Evolutionary conservation across 1,140 invertebrate species (phyloP).

Genomic region (Stegodyphus dumicola): DNA sequence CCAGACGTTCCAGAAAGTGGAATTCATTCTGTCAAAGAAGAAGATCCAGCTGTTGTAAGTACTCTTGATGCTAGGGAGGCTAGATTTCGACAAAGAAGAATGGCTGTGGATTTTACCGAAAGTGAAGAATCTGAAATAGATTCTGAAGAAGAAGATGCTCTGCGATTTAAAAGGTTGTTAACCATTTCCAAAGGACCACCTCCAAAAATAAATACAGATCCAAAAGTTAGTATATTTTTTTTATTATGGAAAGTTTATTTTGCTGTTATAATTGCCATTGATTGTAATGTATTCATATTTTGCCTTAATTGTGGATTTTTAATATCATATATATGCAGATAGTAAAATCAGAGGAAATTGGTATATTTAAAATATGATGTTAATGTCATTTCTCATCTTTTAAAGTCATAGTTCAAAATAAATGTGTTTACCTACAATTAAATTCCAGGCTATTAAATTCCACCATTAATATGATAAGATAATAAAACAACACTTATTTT

Average conservation of each 20-base stretch:
- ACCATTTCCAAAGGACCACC: slow-evolving; percentile 59
- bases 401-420: too few relatives aligned
- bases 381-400: too few relatives aligned
- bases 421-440: too few relatives aligned
- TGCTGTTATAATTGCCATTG: too few relatives aligned
- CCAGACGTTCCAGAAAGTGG: not conserved
- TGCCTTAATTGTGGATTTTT: not conserved
- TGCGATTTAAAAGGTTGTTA: slow-evolving; percentile 15
- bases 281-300: not conserved
- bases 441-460: too few relatives aligned
- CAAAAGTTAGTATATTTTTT: slow-evolving; percentile 12
- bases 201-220: slow-evolving; percentile 51
- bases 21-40: not conserved
- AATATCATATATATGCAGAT: not conserved
- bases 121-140: slow-evolving; percentile 56
- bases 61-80: slow-evolving; percentile 38
- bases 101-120: not conserved
- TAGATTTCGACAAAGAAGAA: slow-evolving; percentile 22
- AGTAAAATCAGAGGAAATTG: too few relatives aligned
- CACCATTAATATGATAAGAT: too few relatives aligned
- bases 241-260: not conserved
- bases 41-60: slow-evolving; percentile 12
- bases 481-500: too few relatives aligned
- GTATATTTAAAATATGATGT: too few relatives aligned
- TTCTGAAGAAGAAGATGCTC: slow-evolving; percentile 57